These are phyloP conservation scores for Blastobasis lacticolella DNA, from an alignment of 2,888 invertebrate genomes.

Conservation along the genomic window DNA sequence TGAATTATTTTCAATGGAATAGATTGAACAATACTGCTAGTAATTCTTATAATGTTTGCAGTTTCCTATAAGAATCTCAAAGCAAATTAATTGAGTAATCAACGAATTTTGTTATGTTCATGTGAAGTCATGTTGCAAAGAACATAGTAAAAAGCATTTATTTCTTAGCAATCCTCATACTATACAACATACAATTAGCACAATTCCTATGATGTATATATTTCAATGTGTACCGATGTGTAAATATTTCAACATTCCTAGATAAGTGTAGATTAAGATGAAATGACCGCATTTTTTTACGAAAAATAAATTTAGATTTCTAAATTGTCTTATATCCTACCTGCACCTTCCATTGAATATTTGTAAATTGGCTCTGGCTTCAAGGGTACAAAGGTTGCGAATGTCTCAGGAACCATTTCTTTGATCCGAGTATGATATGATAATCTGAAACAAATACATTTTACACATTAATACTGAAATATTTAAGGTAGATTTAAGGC, in stretches of 20 bases:
- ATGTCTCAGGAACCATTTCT: slow-evolving; percentile 93
- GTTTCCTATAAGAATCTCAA: slow-evolving; percentile 3
- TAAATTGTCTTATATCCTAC: slow-evolving; percentile 68
- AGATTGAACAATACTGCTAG: slow-evolving; percentile 37
- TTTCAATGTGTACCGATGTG: slow-evolving; percentile 36
- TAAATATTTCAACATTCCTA: slow-evolving; percentile 55
- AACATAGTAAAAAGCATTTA: slow-evolving; percentile 39
- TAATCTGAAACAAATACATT: slow-evolving; percentile 69
- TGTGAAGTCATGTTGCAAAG: slow-evolving; percentile 25
- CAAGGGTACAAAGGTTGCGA: slow-evolving; percentile 87
- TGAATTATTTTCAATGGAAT: slow-evolving; percentile 64
- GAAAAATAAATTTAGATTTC: slow-evolving; percentile 29
- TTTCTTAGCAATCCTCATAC: slow-evolving; percentile 15
- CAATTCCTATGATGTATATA: slow-evolving; percentile 7
- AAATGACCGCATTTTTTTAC: slow-evolving; percentile 38
- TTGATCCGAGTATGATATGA: slow-evolving; percentile 95
- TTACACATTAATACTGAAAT: not conserved
- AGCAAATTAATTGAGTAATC: too few species aligned
- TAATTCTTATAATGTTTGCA: slow-evolving; percentile 20
- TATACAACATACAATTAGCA: slow-evolving; percentile 5
- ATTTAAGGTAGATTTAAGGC: not conserved
- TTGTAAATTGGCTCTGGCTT: slow-evolving; percentile 92
- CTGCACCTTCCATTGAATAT: slow-evolving; percentile 91
- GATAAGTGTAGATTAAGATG: slow-evolving; percentile 50
- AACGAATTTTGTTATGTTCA: slow-evolving; percentile 2